These are phyloP conservation scores for Solen grandis DNA, from an alignment of 1,140 invertebrate species.

Conservation along the genomic window DNA sequence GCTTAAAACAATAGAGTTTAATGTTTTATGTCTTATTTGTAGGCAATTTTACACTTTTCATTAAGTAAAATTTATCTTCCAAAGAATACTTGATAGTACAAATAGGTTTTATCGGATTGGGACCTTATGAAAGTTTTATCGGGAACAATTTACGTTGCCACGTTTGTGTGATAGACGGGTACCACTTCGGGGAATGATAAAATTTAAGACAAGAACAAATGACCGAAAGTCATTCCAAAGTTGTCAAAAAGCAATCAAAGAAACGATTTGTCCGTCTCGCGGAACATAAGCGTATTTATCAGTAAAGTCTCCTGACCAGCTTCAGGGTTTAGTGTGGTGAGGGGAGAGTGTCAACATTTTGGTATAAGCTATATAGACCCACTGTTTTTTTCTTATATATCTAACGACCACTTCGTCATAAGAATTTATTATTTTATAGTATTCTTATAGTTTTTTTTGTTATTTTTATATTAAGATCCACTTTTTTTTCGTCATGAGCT, in stretches of 20 bases:
- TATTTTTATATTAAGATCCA: no score
- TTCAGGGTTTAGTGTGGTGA: no score
- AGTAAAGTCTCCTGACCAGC: no score
- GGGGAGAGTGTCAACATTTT: no score
- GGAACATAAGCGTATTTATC: conserved; percentile 48
- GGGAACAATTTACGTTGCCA: conserved; percentile 16
- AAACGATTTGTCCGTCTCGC: conserved; percentile 32
- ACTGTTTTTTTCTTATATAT: no score
- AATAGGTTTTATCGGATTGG: conserved; percentile 10
- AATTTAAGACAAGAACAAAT: conserved; percentile 43
- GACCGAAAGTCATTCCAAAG: conserved; percentile 33
- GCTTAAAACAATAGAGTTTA: no score
- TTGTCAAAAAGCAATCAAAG: conserved; percentile 57
- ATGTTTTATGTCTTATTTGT: no score
- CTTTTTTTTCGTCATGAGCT: no score
- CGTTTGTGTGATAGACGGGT: conserved; percentile 17
- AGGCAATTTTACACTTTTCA: conserved; percentile 39
- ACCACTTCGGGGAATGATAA: conserved; percentile 13
- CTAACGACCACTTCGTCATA: no score
- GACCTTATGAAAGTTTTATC: conserved; percentile 32
- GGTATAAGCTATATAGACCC: no score
- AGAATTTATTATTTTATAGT: no score
- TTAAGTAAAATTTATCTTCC: conserved; percentile 43
- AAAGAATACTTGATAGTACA: not conserved
- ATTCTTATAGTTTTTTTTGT: no score